phyloP scores from a whole-genome alignment of 2,113 vertebrate species.

The Mixornis gularis region DNA sequence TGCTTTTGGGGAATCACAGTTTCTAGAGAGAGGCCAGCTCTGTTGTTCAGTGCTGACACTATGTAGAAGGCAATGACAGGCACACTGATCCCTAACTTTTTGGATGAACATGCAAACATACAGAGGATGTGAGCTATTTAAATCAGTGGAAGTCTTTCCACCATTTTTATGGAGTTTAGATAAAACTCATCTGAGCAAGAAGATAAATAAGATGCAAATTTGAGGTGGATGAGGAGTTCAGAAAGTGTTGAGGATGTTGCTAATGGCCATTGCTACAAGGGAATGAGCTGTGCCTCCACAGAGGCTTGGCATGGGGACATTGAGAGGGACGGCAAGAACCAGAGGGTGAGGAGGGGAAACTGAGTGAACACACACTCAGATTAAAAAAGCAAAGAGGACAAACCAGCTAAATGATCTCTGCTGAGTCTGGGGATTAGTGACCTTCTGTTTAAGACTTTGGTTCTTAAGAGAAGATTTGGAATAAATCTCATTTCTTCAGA shows the following conservation, averaged over 20 bases:
- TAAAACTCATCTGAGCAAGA: background rate
- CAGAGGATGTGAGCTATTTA: background rate
- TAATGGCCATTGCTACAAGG: background rate
- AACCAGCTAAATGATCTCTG: slow-evolving; percentile 41
- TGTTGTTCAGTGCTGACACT: background rate
- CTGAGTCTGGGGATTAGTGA: slow-evolving; percentile 31
- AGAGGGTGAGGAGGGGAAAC: background rate
- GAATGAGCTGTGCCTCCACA: background rate
- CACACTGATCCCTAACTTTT: background rate
- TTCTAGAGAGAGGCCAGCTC: background rate
- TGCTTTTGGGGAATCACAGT: rapidly evolving
- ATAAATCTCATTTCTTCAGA: slow-evolving; percentile 46
- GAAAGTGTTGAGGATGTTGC: background rate
- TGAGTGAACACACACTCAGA: background rate
- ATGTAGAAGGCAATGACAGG: background rate
- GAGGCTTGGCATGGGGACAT: rapidly evolving
- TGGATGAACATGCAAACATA: background rate
- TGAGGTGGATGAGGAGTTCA: background rate
- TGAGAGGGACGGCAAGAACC: background rate
- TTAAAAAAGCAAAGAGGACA: slow-evolving; percentile 34
- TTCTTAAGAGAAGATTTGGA: slow-evolving; percentile 34
- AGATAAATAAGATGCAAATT: background rate
- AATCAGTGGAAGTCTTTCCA: background rate
- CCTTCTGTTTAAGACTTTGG: slow-evolving; percentile 34
- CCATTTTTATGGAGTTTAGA: background rate